phyloP scores from a whole-genome alignment of 2,113 vertebrate species.

The Ochotona princeps region DNA sequence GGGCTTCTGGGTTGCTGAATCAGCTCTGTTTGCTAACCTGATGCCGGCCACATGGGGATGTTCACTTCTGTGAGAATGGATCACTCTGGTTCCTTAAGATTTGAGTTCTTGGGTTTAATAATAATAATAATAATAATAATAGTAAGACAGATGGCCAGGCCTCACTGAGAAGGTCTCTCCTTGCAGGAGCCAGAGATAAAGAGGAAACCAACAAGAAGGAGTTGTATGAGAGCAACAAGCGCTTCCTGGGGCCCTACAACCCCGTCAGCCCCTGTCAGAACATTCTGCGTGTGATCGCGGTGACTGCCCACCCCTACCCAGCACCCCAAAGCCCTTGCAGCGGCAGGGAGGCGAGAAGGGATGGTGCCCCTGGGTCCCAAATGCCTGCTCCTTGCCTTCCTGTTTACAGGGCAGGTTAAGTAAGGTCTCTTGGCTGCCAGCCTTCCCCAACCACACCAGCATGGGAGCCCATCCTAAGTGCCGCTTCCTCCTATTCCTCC shows the following conservation, averaged over 20 bases:
- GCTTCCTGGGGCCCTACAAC: conserved; percentile 75
- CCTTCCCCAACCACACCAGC: not conserved
- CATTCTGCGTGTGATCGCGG: conserved; percentile 75
- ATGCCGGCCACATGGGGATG: not conserved
- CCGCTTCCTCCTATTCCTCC: not conserved
- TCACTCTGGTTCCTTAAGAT: not conserved
- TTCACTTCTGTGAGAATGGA: not conserved
- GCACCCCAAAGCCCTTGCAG: too few relatives aligned
- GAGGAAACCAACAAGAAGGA: conserved; percentile 68
- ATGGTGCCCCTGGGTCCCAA: not conserved
- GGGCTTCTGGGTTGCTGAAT: not conserved
- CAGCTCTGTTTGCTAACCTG: not conserved
- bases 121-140: too few relatives aligned
- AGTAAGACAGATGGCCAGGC: accelerated
- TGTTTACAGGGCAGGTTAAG: too few relatives aligned
- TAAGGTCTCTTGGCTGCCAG: too few relatives aligned
- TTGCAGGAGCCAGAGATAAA: conserved; percentile 63
- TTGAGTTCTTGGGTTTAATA: not conserved
- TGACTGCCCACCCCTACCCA: conserved; percentile 45
- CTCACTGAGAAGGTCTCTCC: not conserved
- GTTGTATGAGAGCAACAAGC: conserved; percentile 69
- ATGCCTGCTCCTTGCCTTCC: not conserved
- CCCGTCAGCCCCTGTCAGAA: conserved; percentile 70
- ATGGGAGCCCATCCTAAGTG: not conserved
- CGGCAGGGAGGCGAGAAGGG: accelerated